phyloP scores from a whole-genome alignment of 2,113 vertebrate genomes.

The Mirza zaza region DNA sequence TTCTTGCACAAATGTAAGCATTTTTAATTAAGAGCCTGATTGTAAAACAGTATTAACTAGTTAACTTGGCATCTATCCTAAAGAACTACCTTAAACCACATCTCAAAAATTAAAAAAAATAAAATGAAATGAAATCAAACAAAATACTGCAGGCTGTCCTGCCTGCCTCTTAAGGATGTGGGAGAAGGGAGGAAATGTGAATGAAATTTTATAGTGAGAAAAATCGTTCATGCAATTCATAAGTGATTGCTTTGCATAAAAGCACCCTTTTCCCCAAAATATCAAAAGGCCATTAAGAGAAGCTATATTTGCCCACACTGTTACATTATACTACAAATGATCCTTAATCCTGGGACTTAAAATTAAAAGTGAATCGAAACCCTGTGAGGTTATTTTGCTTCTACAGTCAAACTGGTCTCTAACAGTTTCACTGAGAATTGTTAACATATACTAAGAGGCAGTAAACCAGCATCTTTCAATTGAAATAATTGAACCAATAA shows the following conservation, averaged over 20 bases:
- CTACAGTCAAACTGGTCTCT: constrained; percentile 37
- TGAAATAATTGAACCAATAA: constrained; percentile 72
- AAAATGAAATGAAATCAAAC: constrained; percentile 62
- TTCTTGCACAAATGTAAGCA: constrained; percentile 74
- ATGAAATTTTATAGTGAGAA: constrained; percentile 61
- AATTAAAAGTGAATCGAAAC: constrained; percentile 61
- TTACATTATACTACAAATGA: constrained; percentile 50
- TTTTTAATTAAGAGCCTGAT: constrained; percentile 78
- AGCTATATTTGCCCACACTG: constrained; percentile 62
- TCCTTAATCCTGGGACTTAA: constrained; percentile 69
- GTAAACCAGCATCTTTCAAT: constrained; percentile 67
- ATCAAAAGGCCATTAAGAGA: constrained; percentile 52
- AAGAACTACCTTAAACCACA: constrained; percentile 68
- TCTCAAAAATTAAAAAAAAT: constrained; percentile 38
- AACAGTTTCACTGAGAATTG: constrained; percentile 46
- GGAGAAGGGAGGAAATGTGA: constrained; percentile 63
- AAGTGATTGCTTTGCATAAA: constrained; percentile 57
- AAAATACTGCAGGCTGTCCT: constrained; percentile 54
- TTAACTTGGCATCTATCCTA: constrained; percentile 63
- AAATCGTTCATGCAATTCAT: constrained; percentile 8
- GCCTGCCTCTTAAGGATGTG: constrained; percentile 35
- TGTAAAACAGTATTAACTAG: constrained; percentile 73
- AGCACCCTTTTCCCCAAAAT: constrained; percentile 56
- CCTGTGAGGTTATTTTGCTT: constrained; percentile 50
- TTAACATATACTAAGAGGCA: constrained; percentile 55